Evolutionary conservation across 1,140 invertebrate species (phyloP).

Genomic region (Macrobrachium nipponense): DNA sequence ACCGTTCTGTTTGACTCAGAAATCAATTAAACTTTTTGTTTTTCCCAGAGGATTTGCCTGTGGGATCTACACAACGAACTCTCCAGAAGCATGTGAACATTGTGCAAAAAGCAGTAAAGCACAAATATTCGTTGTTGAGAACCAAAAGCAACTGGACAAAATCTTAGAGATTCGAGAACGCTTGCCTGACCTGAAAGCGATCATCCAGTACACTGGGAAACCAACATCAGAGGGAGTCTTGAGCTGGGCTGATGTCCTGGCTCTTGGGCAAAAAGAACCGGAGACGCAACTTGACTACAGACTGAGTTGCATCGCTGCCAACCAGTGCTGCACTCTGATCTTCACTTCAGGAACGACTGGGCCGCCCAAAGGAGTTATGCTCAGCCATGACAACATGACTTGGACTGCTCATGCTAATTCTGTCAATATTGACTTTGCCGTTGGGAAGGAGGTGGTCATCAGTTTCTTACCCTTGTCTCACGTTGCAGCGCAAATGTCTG

Average conservation of each 20-base stretch:
- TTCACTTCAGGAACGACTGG: conserved; percentile 94
- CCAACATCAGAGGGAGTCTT: conserved; percentile 74
- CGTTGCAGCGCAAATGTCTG: conserved; percentile 88
- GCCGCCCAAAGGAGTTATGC: conserved; percentile 93
- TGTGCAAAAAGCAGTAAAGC: conserved; percentile 80
- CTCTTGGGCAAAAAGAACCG: conserved; percentile 78
- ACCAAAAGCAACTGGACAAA: conserved; percentile 88
- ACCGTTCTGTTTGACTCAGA: background rate
- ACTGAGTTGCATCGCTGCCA: conserved; percentile 78
- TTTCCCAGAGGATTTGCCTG: conserved; percentile 81
- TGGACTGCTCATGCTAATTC: conserved; percentile 71
- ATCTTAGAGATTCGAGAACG: conserved; percentile 79
- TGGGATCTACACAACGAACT: conserved; percentile 94
- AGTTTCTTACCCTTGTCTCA: conserved; percentile 91
- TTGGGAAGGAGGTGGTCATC: conserved; percentile 75
- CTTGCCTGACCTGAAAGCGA: conserved; percentile 83
- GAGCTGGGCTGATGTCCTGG: conserved; percentile 84
- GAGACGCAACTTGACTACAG: conserved; percentile 79
- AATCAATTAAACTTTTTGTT: background rate
- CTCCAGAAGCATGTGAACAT: conserved; percentile 84
- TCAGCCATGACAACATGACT: conserved; percentile 88
- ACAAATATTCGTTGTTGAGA: conserved; percentile 90
- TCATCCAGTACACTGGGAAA: conserved; percentile 86
- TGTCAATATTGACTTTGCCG: conserved; percentile 58
- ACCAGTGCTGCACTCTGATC: conserved; percentile 91